phyloP scores from a whole-genome alignment of 2,888 invertebrate genomes.

The Hemaris fuciformis region DNA sequence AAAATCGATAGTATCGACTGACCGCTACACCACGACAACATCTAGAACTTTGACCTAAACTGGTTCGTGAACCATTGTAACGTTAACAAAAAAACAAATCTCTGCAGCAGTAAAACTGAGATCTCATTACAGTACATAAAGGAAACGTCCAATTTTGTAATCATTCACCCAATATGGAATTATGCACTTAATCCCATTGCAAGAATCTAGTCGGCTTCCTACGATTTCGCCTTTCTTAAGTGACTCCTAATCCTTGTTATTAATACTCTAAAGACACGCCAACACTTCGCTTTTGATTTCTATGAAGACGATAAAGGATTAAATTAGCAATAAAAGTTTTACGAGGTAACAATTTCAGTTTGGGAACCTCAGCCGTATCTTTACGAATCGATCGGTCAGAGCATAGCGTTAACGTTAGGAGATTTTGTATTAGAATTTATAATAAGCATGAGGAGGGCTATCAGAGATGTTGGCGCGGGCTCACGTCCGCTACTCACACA shows the following conservation, averaged over 20 bases:
- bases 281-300: constrained; percentile 23
- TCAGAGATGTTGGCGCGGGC: constrained; percentile 27
- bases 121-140: constrained; percentile 53
- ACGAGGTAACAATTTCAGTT: constrained; percentile 23
- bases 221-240: constrained; percentile 46
- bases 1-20: constrained; percentile 49
- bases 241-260: constrained; percentile 33
- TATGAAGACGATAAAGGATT: constrained; percentile 20
- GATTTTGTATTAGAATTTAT: constrained; percentile 53
- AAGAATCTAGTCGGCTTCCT: constrained; percentile 42
- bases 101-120: constrained; percentile 33
- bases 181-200: constrained; percentile 47
- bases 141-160: constrained; percentile 52
- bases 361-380: constrained; percentile 53
- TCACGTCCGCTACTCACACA: constrained; percentile 54
- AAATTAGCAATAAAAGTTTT: constrained; percentile 60
- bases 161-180: constrained; percentile 61
- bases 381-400: constrained; percentile 55
- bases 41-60: background rate
- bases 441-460: constrained; percentile 36
- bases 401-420: background rate
- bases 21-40: constrained; percentile 3
- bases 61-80: background rate
- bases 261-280: constrained; percentile 29
- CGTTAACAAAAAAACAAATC: background rate